Base-by-base conservation (phyloP, 1,140 invertebrate genomes). In the Meloidogyne hapla region DNA sequence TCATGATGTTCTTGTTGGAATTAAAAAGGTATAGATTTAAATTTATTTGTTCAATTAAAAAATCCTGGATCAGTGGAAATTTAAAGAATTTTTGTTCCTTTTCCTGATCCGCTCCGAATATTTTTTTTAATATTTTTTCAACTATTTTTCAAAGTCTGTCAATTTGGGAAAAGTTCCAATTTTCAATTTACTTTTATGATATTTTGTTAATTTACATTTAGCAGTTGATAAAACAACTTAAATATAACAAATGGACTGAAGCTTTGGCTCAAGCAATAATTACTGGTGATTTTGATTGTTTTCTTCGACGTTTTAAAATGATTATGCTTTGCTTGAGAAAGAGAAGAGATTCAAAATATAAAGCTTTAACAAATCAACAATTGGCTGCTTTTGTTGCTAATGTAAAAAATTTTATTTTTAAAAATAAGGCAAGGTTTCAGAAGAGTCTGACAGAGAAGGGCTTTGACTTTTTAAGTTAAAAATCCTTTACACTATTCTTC, bases 231-330 rank as follows among this genome's bases (percentile, higher is more conserved):
- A 56, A 73, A 64, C 71, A 73, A 23, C 71, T 73, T 38, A 63
- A 63, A 64, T 73, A 73, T 28, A 73, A 76, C 18, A 73, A 76
- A 25, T 76, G 75, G 75, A 76, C 67, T 15, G 56, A 68, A 25
- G 40, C 45, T 18, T 38, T 76, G 21, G 61, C 56, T 63, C 69
- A 42, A 63, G 9, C 75, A n/a, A 33, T 76, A 5, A 56, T 68
- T 63, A 38, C 12, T 48, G 75, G 75, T 9, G 69, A 76, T 42
- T 74, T 69, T 45, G 26, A 62, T 28, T 18, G 62, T 12, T 76
- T 76, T 42, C 28, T 69, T 21, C 75, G 75, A 1, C 65, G 56
- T 12, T 48, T 76, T 63, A 67, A 68, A 28, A 76, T 76, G 38
- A 61, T 76, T 42, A 76, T 76, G 75, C 25, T 76, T 62, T 62